phyloP scores from a whole-genome alignment of 1,140 invertebrate species.

The Eupeodes corollae region DNA sequence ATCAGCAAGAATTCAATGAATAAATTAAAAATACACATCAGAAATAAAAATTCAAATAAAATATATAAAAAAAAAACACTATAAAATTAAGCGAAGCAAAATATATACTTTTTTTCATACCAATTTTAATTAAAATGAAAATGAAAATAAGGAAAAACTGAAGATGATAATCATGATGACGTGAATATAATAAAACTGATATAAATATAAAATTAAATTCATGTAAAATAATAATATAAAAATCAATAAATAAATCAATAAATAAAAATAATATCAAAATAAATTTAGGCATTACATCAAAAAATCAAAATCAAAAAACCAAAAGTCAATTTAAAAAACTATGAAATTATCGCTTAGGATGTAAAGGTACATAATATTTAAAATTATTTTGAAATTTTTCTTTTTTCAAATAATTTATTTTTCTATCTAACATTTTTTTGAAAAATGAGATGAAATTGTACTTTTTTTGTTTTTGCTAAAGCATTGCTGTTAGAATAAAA shows the following conservation, averaged over 20 bases:
- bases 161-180: constrained; percentile 9
- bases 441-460: too few relatives aligned
- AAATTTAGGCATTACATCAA: not conserved
- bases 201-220: constrained; percentile 9
- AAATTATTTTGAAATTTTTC: not conserved
- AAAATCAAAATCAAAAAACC: not conserved
- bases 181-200: constrained; percentile 20
- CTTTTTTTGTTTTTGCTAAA: too few relatives aligned
- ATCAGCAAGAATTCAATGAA: constrained; percentile 69
- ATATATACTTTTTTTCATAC: not conserved
- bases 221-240: constrained; percentile 2
- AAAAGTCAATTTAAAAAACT: not conserved
- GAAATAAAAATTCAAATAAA: too few relatives aligned
- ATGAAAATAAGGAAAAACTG: constrained; percentile 3
- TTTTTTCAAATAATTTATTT: not conserved
- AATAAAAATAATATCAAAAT: too few relatives aligned
- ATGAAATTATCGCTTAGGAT: not conserved
- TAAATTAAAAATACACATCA: constrained; percentile 13
- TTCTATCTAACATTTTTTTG: too few relatives aligned
- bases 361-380: not conserved
- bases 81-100: constrained; percentile 1
- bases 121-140: constrained; percentile 3
- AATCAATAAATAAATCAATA: not conserved
- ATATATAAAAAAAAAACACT: constrained; percentile 10
- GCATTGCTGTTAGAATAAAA: too few relatives aligned